Evolutionary conservation across 2,888 invertebrate species (phyloP).

Genomic region (Neoitamus cyanurus): DNA sequence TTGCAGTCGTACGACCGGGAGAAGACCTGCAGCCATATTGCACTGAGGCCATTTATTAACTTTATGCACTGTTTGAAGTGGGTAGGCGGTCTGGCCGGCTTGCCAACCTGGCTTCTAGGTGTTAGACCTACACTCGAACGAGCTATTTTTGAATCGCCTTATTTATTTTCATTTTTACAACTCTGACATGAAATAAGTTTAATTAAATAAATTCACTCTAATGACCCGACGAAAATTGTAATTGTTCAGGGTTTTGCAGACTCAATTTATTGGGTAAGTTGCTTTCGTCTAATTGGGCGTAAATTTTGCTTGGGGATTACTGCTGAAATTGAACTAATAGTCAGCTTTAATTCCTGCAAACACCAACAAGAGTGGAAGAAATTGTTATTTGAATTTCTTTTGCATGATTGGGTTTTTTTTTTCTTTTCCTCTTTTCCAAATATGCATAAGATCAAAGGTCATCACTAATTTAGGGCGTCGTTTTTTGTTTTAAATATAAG

Average conservation of each 20-base stretch:
- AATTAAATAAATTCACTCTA: not conserved
- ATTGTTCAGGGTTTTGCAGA: not conserved
- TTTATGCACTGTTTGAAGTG: not conserved
- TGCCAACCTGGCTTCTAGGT: not conserved
- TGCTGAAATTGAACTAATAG: not conserved
- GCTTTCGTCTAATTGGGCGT: not conserved
- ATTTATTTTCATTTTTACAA: not conserved
- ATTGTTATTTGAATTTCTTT: no score
- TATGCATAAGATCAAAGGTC: no score
- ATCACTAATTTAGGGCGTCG: no score
- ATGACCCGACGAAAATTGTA: not conserved
- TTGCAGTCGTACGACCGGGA: not conserved
- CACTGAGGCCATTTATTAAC: not conserved
- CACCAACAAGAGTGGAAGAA: not conserved
- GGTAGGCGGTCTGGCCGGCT: not conserved
- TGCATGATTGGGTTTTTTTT: no score
- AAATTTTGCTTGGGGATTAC: not conserved
- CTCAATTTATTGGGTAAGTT: not conserved
- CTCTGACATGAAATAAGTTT: not conserved
- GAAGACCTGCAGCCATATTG: not conserved
- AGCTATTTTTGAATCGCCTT: not conserved
- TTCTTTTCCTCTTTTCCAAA: no score
- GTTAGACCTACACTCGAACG: not conserved
- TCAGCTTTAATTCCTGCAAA: not conserved
- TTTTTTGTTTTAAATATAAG: no score